Evolutionary conservation across 2,113 vertebrate genomes (phyloP).

Genomic region (Gymnarchus niloticus): DNA sequence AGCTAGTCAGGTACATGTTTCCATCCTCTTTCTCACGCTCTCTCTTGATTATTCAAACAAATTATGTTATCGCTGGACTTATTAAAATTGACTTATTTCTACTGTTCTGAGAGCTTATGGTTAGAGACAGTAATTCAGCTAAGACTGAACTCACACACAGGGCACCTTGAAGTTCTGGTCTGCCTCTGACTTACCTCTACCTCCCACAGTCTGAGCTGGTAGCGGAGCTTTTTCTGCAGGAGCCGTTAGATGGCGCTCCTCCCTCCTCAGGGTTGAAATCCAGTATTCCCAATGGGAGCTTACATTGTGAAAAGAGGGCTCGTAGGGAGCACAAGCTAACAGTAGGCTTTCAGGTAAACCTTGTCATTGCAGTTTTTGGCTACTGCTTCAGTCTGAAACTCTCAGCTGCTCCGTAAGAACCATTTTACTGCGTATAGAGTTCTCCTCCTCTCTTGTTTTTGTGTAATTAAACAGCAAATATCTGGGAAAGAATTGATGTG

Average conservation of each 20-base stretch:
- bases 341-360: slow-evolving; percentile 65
- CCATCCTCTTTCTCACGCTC: background rate
- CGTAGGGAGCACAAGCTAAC: slow-evolving; percentile 62
- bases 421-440: background rate
- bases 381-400: background rate
- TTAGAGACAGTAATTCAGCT: background rate
- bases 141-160: background rate
- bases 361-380: background rate
- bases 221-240: slow-evolving; percentile 63
- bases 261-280: slow-evolving; percentile 34
- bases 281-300: slow-evolving; percentile 37
- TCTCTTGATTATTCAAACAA: background rate
- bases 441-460: background rate
- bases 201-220: slow-evolving; percentile 60
- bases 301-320: slow-evolving; percentile 50
- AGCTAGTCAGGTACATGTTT: slow-evolving; percentile 66
- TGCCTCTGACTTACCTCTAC: background rate
- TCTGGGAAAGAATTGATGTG: background rate
- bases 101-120: background rate
- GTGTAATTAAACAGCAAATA: background rate
- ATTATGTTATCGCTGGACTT: background rate
- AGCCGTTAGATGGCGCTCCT: slow-evolving; percentile 10
- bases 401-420: background rate
- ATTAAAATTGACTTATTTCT: background rate
- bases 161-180: background rate